A percentile compares a stretch with the other conserved stretches of the same genome.
phyloP scores from a whole-genome alignment of 2,113 vertebrate species.

The Cathartes aura region DNA sequence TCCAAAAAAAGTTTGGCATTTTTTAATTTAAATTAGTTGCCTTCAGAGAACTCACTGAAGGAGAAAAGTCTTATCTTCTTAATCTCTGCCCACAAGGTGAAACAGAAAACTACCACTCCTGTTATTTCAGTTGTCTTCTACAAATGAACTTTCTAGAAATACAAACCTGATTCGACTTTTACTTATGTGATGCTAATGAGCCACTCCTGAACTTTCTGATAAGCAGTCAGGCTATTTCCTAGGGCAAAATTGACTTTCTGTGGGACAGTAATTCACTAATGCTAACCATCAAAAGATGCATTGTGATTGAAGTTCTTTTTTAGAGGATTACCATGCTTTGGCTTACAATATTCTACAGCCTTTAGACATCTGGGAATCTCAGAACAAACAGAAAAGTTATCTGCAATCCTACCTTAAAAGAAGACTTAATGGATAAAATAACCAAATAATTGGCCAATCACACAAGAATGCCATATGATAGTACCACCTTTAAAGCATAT shows the following conservation, averaged over 20 bases:
- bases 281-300: not conserved
- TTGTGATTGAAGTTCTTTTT: not conserved
- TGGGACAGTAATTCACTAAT: not conserved
- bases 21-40: not conserved
- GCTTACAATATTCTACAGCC: not conserved
- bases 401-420: not conserved
- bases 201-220: not conserved
- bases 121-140: not conserved
- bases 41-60: not conserved
- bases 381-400: not conserved
- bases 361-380: not conserved
- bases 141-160: not conserved
- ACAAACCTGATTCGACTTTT: not conserved
- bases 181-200: not conserved
- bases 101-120: not conserved
- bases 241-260: not conserved
- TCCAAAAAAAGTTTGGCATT: not conserved
- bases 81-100: not conserved
- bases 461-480: not conserved
- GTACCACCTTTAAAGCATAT: not conserved
- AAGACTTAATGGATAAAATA: not conserved
- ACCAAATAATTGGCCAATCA: not conserved
- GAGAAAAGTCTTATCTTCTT: not conserved
- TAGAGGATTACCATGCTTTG: not conserved
- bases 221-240: not conserved